Percentiles rank a stretch among this genome's conserved stretches.
Evolutionary conservation across 1,140 invertebrate genomes (phyloP).

Genomic region (Scaptomyza montana): DNA sequence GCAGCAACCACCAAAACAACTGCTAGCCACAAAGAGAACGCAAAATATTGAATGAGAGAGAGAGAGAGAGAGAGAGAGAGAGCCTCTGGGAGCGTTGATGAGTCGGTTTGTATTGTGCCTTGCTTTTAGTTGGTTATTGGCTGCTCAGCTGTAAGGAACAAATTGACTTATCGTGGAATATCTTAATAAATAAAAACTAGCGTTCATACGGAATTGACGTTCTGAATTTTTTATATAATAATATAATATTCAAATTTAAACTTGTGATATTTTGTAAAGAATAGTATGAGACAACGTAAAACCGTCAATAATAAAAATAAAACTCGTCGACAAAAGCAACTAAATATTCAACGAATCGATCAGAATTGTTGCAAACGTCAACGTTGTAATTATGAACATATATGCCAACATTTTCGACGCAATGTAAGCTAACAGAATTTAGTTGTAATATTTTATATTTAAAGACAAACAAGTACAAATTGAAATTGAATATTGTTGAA

Average conservation of each 20-base stretch:
- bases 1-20: conserved; percentile 25
- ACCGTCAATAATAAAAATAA: conserved; percentile 40
- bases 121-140: conserved; percentile 64
- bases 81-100: background rate
- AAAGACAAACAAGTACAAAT: too few relatives aligned
- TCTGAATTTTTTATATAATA: conserved; percentile 66
- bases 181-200: background rate
- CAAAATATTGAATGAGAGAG: background rate
- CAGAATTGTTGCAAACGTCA: conserved; percentile 63
- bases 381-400: conserved; percentile 70
- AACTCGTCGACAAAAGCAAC: conserved; percentile 54
- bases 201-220: conserved; percentile 26
- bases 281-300: conserved; percentile 71
- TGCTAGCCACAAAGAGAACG: background rate
- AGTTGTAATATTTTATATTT: background rate
- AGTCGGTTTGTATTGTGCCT: conserved; percentile 16
- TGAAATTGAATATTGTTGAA: too few relatives aligned
- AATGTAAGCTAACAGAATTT: conserved; percentile 51
- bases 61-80: background rate
- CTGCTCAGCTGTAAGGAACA: conserved; percentile 58
- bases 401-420: conserved; percentile 66
- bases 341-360: conserved; percentile 40
- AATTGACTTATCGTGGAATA: conserved; percentile 10
- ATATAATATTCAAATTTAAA: conserved; percentile 10
- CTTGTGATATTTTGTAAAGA: conserved; percentile 14